A percentile compares a stretch with the other conserved stretches of the same genome.
Conservation (phyloP, 92 coral and sea anemone genomes). For the Heliopora coerulea region DNA sequence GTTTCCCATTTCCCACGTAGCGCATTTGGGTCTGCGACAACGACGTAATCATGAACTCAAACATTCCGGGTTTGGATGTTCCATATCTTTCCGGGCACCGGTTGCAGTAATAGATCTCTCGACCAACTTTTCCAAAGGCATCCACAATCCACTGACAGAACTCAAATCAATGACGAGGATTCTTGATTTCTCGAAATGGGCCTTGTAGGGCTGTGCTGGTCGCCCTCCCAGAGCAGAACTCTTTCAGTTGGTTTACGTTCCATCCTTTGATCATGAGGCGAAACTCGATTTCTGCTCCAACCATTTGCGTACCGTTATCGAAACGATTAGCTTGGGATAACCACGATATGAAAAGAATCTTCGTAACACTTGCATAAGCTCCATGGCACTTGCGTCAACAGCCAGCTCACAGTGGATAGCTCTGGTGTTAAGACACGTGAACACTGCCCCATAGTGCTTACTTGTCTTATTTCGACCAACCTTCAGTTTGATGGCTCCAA, state of each 20-base stretch:
- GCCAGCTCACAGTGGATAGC: constrained; percentile 54
- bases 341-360: constrained; percentile 55
- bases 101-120: constrained; percentile 48
- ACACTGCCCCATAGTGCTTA: constrained; percentile 54
- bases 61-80: constrained; percentile 30
- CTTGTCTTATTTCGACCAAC: constrained; percentile 58
- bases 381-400: constrained; percentile 54
- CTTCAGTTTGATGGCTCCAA: constrained; percentile 54
- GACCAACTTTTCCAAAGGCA: constrained; percentile 55
- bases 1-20: constrained; percentile 50
- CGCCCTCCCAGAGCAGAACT: constrained; percentile 39
- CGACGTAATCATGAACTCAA: constrained; percentile 37
- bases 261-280: constrained; percentile 10
- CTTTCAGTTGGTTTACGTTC: constrained; percentile 4
- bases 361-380: constrained; percentile 55
- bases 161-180: constrained; percentile 49
- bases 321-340: constrained; percentile 41
- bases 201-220: constrained; percentile 41
- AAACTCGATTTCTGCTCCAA: constrained; percentile 11
- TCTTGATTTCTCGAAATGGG: constrained; percentile 38
- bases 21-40: constrained; percentile 40
- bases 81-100: constrained; percentile 1
- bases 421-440: constrained; percentile 53
- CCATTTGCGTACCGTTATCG: constrained; percentile 50
- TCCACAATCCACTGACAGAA: constrained; percentile 52